Evolutionary conservation across 2,888 invertebrate species (phyloP), one percentile per base, ranked within the genome.

Genomic region (Ophioninae sp.): DNA sequence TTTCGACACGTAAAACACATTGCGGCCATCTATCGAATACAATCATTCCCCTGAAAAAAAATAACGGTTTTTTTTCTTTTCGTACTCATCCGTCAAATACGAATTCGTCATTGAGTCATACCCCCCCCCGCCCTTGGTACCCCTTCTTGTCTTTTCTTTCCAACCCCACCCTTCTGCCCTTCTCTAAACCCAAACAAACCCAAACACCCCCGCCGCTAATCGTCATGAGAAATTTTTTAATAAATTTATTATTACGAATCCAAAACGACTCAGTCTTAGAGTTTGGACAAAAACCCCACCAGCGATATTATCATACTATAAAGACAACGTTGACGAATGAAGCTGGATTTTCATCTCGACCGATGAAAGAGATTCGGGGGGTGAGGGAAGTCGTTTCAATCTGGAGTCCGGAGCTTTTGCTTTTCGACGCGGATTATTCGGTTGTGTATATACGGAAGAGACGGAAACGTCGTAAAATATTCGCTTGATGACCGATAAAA

Each of bases 211-310:
- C 71, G 58, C 59, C 72, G 79, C 69, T 85, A 22, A 72, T 85
- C 74, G 83, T 87, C 87, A 85, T 86, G 85, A 86, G 87, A 85
- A 88, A 88, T 68, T 89, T 88, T 88, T 85, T 88, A 76, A 90
- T 90, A 90, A 90, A 90, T 87, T 90, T 89, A 89, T 88, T 87
- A 87, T 89, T 90, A 87, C 80, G 86, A 90, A 88, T 86, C 77
- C 82, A 78, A 65, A 41, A 64, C 73, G 71, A 30, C 30, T 30
- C 30, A 3, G 30, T 30, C 30, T 30, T 30, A 30, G 30, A 30
- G 30, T 3, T 30, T 30, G 2, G 30, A 30, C 30, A 1, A 30
- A 30, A 30, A 30, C 71, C 20, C 41, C 39, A 59, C 51, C 61
- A 74, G 56, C 39, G 63, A 51, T 78, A 78, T 82, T 82, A 77